Evolutionary conservation across 2,797 vertebrate genomes (phyloP).

Genomic region (Heterohyrax brucei): DNA sequence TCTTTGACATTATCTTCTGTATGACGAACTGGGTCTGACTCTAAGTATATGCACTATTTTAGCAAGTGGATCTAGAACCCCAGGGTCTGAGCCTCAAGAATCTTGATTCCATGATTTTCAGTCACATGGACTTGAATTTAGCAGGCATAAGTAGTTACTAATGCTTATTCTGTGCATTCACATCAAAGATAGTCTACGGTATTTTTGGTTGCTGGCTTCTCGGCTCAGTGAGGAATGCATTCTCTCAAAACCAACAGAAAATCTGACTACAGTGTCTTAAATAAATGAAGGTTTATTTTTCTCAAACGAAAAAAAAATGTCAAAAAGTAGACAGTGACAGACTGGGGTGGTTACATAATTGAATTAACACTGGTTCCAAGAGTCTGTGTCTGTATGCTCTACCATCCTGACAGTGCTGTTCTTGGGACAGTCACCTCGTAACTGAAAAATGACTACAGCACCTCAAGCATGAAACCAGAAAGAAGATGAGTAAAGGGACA

Average conservation of each 20-base stretch:
- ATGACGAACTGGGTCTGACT: not conserved
- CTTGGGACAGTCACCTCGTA: not conserved
- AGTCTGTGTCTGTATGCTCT: not conserved
- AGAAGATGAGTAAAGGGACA: not conserved
- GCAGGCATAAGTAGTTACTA: conserved; percentile 8
- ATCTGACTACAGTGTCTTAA: not conserved
- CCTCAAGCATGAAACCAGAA: not conserved
- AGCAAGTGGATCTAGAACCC: not conserved
- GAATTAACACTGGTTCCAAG: not conserved
- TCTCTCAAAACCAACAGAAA: conserved; percentile 10
- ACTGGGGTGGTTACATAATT: not conserved
- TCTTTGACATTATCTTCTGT: not conserved
- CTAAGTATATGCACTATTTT: not conserved
- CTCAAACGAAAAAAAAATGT: not conserved
- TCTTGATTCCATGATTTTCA: not conserved
- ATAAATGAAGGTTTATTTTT: not conserved
- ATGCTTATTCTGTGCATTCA: not conserved
- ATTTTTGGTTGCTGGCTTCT: not conserved
- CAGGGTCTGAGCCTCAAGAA: not conserved
- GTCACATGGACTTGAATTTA: not conserved
- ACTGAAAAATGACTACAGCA: not conserved
- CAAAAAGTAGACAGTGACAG: not conserved
- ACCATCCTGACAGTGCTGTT: not conserved
- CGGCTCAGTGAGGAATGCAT: not conserved
- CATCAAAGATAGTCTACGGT: conserved; percentile 14